Evolutionary conservation across 2,888 invertebrate genomes (phyloP).

Genomic region (Epinotia demarniana): DNA sequence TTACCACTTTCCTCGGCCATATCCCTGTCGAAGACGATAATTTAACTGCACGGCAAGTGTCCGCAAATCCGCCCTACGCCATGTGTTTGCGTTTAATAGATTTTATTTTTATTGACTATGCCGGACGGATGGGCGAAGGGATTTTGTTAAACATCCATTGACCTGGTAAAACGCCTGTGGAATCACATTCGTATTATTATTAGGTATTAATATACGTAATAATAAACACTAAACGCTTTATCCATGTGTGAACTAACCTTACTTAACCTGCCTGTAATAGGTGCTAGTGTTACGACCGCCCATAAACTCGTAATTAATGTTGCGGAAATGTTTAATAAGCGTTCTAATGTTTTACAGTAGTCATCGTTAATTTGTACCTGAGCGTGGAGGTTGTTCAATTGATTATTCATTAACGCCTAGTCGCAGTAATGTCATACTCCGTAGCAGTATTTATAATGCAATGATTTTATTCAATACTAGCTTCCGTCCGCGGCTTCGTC

Average conservation of each 20-base stretch:
- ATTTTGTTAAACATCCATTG: conserved; percentile 30
- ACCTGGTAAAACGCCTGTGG: background rate
- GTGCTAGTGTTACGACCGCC: conserved; percentile 5
- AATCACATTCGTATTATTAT: background rate
- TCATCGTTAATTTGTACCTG: conserved; percentile 10
- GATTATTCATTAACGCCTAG: conserved; percentile 24
- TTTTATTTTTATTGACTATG: conserved; percentile 50
- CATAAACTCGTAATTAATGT: conserved; percentile 10
- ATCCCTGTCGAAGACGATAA: conserved; percentile 58
- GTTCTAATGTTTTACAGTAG: conserved; percentile 29
- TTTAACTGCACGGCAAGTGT: conserved; percentile 56
- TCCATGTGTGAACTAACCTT: background rate
- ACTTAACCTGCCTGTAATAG: background rate
- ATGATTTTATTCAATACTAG: conserved; percentile 11
- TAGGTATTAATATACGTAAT: too few species aligned
- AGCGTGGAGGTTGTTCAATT: background rate
- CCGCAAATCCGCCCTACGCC: conserved; percentile 52
- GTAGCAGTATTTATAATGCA: conserved; percentile 5
- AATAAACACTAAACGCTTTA: background rate
- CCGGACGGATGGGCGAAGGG: conserved; percentile 44
- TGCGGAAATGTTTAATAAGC: conserved; percentile 31
- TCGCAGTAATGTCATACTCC: conserved; percentile 1
- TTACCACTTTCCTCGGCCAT: conserved; percentile 60
- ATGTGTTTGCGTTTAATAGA: conserved; percentile 53
- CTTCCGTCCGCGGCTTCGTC: too few species aligned